Conservation (phyloP, 2,113 vertebrate species). For the Sclerurus mexicanus region DNA sequence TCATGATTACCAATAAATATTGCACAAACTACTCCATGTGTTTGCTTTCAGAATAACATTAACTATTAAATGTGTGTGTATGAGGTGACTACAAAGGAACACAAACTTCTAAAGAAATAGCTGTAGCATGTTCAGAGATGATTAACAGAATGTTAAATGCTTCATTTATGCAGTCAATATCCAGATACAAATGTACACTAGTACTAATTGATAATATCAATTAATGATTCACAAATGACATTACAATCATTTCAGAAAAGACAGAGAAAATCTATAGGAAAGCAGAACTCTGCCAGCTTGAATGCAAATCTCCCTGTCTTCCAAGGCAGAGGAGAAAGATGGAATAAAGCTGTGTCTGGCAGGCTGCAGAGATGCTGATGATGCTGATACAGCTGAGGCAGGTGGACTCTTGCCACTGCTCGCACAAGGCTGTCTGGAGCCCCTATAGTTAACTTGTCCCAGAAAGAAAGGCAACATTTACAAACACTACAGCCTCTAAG, state of each 20-base stretch:
- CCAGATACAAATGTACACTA: not conserved
- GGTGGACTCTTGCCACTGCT: not conserved
- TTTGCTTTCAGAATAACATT: not conserved
- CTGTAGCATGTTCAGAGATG: not conserved
- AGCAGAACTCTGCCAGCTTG: constrained; percentile 41
- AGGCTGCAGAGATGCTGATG: not conserved
- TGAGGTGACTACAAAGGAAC: not conserved
- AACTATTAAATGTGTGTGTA: not conserved
- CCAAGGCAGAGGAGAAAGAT: not conserved
- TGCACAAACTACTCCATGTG: not conserved
- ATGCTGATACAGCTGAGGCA: not conserved
- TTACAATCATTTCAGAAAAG: constrained; percentile 19
- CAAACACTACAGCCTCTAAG: not conserved
- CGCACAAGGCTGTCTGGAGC: not conserved
- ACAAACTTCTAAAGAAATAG: constrained; percentile 6
- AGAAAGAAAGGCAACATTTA: not conserved
- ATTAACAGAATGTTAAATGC: not conserved
- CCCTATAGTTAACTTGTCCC: not conserved
- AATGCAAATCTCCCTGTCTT: not conserved
- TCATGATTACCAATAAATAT: not conserved
- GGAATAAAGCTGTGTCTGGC: not conserved
- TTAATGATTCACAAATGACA: constrained; percentile 46
- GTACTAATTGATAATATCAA: not conserved
- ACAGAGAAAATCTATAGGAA: constrained; percentile 6
- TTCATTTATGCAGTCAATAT: not conserved